Evolutionary conservation across 2,797 vertebrate species (phyloP).

Genomic region (Cacajao melanocephalus): DNA sequence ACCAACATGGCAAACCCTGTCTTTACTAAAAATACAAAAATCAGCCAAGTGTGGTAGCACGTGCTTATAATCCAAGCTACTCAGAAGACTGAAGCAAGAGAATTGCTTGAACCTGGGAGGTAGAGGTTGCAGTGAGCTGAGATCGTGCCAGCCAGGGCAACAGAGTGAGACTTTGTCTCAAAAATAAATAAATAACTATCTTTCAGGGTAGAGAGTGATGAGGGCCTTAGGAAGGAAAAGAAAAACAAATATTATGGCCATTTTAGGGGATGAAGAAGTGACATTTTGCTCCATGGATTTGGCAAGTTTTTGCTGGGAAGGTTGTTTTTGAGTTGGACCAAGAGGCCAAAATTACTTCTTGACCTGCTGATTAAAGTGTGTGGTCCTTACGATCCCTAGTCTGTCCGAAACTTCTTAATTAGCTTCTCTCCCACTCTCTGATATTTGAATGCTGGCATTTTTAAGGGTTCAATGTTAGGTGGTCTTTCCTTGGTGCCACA

Average conservation of each 20-base stretch:
- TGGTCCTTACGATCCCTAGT: no score
- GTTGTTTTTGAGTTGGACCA: not conserved
- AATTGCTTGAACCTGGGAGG: no score
- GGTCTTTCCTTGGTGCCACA: not conserved
- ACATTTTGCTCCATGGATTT: not conserved
- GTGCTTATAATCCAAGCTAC: no score
- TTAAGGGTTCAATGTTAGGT: not conserved
- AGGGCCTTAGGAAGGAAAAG: not conserved
- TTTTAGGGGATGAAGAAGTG: not conserved
- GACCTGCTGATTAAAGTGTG: not conserved
- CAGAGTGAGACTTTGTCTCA: no score
- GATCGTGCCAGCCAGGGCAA: no score
- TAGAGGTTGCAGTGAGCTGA: no score
- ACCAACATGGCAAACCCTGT: no score
- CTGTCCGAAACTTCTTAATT: not conserved
- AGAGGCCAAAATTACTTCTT: not conserved
- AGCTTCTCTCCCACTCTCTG: not conserved
- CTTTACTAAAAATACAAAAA: no score
- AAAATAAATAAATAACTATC: no score
- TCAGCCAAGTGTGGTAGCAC: rapidly evolving
- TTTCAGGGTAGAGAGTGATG: not conserved
- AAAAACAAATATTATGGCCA: not conserved
- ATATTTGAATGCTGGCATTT: not conserved
- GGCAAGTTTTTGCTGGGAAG: not conserved
- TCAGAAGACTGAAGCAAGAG: no score